Evolutionary conservation across 53 echinoderm and acorn worm genomes (phyloP).

Genomic region (Holothuria leucospilota): DNA sequence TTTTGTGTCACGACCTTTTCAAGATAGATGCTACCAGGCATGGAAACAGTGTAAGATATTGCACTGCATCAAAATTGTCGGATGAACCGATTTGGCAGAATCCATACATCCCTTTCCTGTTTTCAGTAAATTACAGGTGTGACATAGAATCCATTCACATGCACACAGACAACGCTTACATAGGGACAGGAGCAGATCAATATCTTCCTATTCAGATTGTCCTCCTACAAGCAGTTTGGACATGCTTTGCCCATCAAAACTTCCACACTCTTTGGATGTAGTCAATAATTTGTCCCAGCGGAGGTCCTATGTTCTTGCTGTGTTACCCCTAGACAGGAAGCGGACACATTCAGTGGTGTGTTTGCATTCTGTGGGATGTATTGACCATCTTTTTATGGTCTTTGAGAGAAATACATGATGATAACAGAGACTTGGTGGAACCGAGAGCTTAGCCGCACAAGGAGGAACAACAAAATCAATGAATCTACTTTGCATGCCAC

Average conservation of each 20-base stretch:
- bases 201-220: neutral
- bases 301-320: conserved; percentile 21
- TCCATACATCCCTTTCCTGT: conserved; percentile 25
- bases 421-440: conserved; percentile 35
- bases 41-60: no score
- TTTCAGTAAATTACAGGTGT: conserved; percentile 27
- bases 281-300: conserved; percentile 38
- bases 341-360: neutral
- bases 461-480: no score
- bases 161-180: neutral
- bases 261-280: neutral
- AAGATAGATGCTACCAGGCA: no score
- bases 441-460: conserved; percentile 3
- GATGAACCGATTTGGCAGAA: neutral
- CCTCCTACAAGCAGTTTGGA: neutral
- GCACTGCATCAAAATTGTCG: no score
- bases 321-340: conserved; percentile 29
- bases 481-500: no score
- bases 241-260: conserved; percentile 21
- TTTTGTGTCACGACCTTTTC: no score
- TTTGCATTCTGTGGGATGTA: neutral
- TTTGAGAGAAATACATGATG: conserved; percentile 20
- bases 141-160: conserved; percentile 4
- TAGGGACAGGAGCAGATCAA: conserved; percentile 7
- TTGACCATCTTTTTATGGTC: conserved; percentile 16